A percentile compares a stretch with the other conserved stretches of the same genome.
Evolutionary conservation across 1,140 invertebrate genomes (phyloP).

Genomic region (Tetranychus urticae): DNA sequence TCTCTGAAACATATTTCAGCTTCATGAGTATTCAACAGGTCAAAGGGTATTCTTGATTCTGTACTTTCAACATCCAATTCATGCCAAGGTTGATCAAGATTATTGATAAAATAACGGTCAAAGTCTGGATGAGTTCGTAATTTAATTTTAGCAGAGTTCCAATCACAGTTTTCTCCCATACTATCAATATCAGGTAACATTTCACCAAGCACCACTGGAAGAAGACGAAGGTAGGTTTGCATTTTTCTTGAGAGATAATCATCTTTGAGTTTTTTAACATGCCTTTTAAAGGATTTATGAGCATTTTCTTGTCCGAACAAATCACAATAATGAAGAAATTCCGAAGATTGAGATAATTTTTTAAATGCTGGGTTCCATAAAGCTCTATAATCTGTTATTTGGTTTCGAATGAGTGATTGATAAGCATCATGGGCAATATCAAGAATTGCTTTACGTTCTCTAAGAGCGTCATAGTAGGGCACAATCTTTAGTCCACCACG

Average conservation of each 20-base stretch:
- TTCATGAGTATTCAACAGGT: slow-evolving; percentile 65
- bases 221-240: slow-evolving; percentile 48
- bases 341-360: slow-evolving; percentile 57
- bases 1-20: slow-evolving; percentile 75
- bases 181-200: slow-evolving; percentile 53
- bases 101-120: slow-evolving; percentile 45
- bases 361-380: slow-evolving; percentile 64
- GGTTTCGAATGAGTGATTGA: slow-evolving; percentile 51
- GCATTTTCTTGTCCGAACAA: slow-evolving; percentile 66
- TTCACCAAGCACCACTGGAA: slow-evolving; percentile 53
- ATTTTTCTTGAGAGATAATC: slow-evolving; percentile 56
- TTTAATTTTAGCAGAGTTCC: slow-evolving; percentile 55
- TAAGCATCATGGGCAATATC: slow-evolving; percentile 69
- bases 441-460: slow-evolving; percentile 58
- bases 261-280: slow-evolving; percentile 60
- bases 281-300: slow-evolving; percentile 47
- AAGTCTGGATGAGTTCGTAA: slow-evolving; percentile 67
- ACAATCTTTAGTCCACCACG: slow-evolving; percentile 35
- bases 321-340: slow-evolving; percentile 65
- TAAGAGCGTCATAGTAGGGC: slow-evolving; percentile 53
- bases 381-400: slow-evolving; percentile 53
- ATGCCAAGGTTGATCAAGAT: slow-evolving; percentile 45
- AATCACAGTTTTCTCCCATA: slow-evolving; percentile 33
- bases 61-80: slow-evolving; percentile 36
- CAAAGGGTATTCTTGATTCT: slow-evolving; percentile 53